Conservation (phyloP, 2,113 vertebrate species). For the Noctilio leporinus region DNA sequence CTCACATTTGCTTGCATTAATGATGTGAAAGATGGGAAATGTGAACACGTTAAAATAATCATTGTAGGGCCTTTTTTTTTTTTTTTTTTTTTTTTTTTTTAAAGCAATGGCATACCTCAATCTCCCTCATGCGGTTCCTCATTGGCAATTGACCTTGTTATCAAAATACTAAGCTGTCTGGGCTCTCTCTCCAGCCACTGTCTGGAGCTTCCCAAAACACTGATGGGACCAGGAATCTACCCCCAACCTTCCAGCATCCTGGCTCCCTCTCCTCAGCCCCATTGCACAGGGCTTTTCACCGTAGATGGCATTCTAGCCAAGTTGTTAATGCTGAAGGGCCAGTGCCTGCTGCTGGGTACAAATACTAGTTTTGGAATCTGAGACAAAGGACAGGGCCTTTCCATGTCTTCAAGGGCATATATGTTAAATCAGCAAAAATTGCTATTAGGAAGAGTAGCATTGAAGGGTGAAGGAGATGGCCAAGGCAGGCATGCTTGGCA, state of each 20-base stretch:
- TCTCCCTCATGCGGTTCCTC: neutral
- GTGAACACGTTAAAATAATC: neutral
- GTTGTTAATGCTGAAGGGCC: neutral
- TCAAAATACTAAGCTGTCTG: neutral
- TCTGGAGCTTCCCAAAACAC: neutral
- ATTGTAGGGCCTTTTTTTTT: neutral
- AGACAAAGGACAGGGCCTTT: neutral
- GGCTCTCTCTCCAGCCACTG: neutral
- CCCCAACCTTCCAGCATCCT: neutral
- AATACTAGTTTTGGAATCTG: neutral
- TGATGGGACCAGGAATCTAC: neutral
- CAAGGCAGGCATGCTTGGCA: neutral
- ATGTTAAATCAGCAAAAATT: neutral
- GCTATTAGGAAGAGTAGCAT: neutral
- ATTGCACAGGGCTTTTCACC: neutral
- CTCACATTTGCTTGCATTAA: conserved; percentile 38
- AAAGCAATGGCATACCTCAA: neutral
- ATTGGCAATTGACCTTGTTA: neutral
- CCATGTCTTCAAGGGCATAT: neutral
- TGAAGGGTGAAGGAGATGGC: neutral
- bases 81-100: neutral
- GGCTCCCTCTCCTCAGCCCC: neutral
- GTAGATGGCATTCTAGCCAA: neutral
- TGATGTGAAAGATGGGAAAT: neutral
- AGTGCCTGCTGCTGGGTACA: neutral